Evolutionary conservation across 1,140 invertebrate species (phyloP), one percentile per base, ranked within the genome.

Genomic region (Acromyrmex heyeri): DNA sequence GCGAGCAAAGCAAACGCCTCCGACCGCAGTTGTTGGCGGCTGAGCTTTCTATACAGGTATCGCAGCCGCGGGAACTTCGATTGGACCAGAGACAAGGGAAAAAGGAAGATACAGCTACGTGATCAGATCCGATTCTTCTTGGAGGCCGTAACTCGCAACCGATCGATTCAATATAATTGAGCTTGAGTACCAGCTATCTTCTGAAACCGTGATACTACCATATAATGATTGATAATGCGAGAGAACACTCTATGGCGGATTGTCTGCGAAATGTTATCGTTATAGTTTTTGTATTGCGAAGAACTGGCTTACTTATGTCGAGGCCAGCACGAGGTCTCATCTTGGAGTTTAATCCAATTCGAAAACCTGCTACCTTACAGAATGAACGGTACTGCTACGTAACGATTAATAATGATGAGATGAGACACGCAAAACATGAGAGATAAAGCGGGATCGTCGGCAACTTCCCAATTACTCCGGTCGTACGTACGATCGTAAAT

Each of bases 121-220:
- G 75, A 86, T 48, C 67, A 30, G 75, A 69, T 76, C 24, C 18
- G 64, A 85, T 65, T 27, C 30, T 57, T 53, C 57, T n/a, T 44
- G 72, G 48, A 21, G 59, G 27, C 24, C 65, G 69, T 44, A 53
- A 76, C 59, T 53, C 53, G 48, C 48, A 69, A 61, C 55, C 65
- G 21, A 62, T 87, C 72, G 72, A 53, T 73, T 12, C n/a, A 57
- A 81, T 79, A 44, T 69, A 62, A 89, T 86, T 65, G 55, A 79
- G 14, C 73, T 55, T 50, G 50, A 59, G 59, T 67, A 61, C 44
- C n/a, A 34, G 70, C 62, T 57, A 65, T 70, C 48, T 77, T 62
- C 55, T 21, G 50, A 18, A 62, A 70, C 18, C 27, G 30, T 24
- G 18, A 48, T 53, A 48, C 27, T 10, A 34, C 61, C 30, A 53